Evolutionary conservation across 2,888 invertebrate genomes (phyloP), one percentile per base, ranked within the genome.

Genomic region (Himalopsyche tibetana): DNA sequence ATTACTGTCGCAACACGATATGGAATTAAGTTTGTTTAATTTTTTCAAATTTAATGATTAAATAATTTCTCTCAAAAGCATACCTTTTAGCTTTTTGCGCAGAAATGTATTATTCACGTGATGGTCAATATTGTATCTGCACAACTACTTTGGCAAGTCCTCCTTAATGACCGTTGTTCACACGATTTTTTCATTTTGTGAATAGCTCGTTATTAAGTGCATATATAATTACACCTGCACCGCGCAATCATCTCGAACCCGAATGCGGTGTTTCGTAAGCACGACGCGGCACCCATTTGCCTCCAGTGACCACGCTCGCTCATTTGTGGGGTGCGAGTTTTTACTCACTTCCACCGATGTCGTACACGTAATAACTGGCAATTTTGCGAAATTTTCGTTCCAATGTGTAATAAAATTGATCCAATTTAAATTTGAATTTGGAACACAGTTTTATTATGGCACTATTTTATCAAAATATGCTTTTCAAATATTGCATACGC

Each of bases 171-270:
- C 80, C 28, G 45, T 28, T 51, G 80, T 80, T 80, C 80, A 80
- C 80, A 55, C 83, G 63, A 42, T 80, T 84, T 84, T 63, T 80
- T 63, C 51, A 63, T 55, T 84, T 69, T 81, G 81, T 56, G 81
- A 80, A 84, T 74, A 28, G 74, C 15, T 84, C 81, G 84, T 81
- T 84, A 84, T 84, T 84, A 84, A 84, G 84, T 84, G 84, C 84
- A 81, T 84, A 74, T 36, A 81, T 84, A 84, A 84, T 84, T 84
- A 84, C 84, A 84, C 81, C 45, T 81, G 81, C 81, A 82, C 63
- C 56, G 74, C 36, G 74, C 36, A 80, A 81, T 81, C 55, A 81
- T 74, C 80, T 81, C 84, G 56, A 69, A 42, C 42, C 28, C 28
- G 80, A n/a, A n/a, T 42, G 51, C 38, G 45, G 51, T 19, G 80